These are phyloP conservation scores for Nibea albiflora DNA, from an alignment of 2,113 vertebrate genomes.

Conservation along the genomic window DNA sequence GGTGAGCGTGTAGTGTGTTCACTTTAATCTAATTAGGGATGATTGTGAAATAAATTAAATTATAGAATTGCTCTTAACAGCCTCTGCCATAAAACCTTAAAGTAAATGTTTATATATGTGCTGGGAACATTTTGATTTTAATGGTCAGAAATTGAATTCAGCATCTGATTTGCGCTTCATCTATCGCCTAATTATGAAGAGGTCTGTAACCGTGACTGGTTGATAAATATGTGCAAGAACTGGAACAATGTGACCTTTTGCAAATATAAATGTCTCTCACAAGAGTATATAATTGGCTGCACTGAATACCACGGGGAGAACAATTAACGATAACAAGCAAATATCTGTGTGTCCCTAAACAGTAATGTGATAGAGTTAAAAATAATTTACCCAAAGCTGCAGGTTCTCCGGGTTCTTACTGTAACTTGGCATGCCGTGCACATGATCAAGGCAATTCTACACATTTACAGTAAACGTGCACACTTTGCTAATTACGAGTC, in stretches of 20 bases:
- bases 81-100: not conserved
- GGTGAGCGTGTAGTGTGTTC: conserved; percentile 7
- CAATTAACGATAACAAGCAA: conserved; percentile 79
- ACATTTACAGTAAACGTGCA: conserved; percentile 21
- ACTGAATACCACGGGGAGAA: conserved; percentile 70
- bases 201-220: conserved; percentile 42
- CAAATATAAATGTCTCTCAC: conserved; percentile 71
- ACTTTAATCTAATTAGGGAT: not conserved
- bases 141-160: conserved; percentile 4
- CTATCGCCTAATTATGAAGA: conserved; percentile 53
- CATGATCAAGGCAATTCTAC: not conserved
- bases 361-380: conserved; percentile 47
- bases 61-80: not conserved
- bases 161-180: conserved; percentile 18
- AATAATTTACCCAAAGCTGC: conserved; percentile 36
- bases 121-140: conserved; percentile 2
- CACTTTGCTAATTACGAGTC: conserved; percentile 42
- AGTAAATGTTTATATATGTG: not conserved
- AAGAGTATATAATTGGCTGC: conserved; percentile 77
- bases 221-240: conserved; percentile 74
- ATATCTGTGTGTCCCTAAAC: conserved; percentile 61
- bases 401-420: conserved; percentile 11
- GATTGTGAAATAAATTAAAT: not conserved
- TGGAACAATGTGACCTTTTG: conserved; percentile 79
- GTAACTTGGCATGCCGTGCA: conserved; percentile 3